Evolutionary conservation across 2,888 invertebrate genomes (phyloP).

Genomic region (Fabriciana adippe): DNA sequence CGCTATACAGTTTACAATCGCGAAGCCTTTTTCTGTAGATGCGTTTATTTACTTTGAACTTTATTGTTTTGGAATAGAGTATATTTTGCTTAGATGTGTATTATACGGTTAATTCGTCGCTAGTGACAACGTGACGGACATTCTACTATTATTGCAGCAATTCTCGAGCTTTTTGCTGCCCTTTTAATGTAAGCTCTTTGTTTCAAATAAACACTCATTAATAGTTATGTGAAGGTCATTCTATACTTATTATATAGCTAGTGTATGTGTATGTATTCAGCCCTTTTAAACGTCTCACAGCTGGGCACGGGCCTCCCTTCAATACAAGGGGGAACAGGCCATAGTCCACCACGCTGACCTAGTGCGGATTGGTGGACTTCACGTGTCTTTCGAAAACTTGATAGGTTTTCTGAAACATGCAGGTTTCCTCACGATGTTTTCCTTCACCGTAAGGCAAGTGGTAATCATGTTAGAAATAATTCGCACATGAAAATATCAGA

Average conservation of each 20-base stretch:
- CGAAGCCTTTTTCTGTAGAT: background rate
- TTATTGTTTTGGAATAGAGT: background rate
- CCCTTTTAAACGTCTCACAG: too few species aligned
- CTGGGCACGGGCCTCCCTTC: too few species aligned
- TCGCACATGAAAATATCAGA: too few species aligned
- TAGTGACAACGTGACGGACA: slow-evolving; percentile 18
- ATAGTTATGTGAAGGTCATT: background rate
- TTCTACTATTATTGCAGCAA: slow-evolving; percentile 22
- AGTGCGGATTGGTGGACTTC: too few species aligned
- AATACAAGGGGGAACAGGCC: too few species aligned
- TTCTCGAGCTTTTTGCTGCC: slow-evolving; percentile 17
- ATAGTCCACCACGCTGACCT: too few species aligned
- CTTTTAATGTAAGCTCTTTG: slow-evolving; percentile 16
- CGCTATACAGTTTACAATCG: slow-evolving; percentile 17
- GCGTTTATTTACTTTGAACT: background rate
- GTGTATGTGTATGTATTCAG: too few species aligned
- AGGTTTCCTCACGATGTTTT: too few species aligned
- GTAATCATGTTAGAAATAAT: too few species aligned
- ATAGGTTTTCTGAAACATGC: too few species aligned
- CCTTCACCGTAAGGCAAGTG: too few species aligned
- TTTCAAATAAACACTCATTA: background rate
- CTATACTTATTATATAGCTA: background rate
- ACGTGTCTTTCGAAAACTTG: too few species aligned
- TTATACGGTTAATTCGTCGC: slow-evolving; percentile 18
- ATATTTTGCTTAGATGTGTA: slow-evolving; percentile 4